Evolutionary conservation across 2,797 vertebrate species (phyloP), one percentile per base, ranked within the genome.

Genomic region (Furcifer pardalis): DNA sequence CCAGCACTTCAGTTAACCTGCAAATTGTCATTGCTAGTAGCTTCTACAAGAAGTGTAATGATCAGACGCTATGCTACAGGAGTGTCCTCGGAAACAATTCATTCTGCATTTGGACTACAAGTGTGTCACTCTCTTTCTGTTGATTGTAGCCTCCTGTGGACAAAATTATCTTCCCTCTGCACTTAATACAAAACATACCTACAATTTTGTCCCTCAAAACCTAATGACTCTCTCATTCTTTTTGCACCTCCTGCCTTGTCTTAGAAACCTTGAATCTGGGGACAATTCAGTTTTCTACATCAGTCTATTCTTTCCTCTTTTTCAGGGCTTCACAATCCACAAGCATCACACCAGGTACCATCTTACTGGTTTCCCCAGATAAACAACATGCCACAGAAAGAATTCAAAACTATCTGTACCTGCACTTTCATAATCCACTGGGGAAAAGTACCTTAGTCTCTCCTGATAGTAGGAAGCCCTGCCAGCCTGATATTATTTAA

Each of bases 371-470:
- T 83, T 91, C 88, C 71, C 87, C 49, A 83, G 77, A 5, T 81
- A 87, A 82, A 87, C 60, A 87, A 76, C 72, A 49, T 19, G 68
- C 49, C 81, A 35, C 62, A 93, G 66, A 78, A 87, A 69, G 27
- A 90, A 77, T 78, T 89, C 83, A 86, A 17, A 87, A 93, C 85
- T 85, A 89, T 32, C 59, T 83, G 83, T 77, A 77, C 66, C 69
- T 82, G 66, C 85, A 88, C 87, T 81, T 0, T 91, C 87, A 91
- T 90, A 94, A 93, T 90, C 90, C 77, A 92, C 89, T 87, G 90
- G 79, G 88, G 74, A 91, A 87, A 92, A 91, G 77, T 37, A 84
- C 56, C 32, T 75, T 62, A 1, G 0, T 27, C 78, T 86, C 82
- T 85, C 83, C 85, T 88, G 82, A 84, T 91, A 65, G 76, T 91